These are phyloP conservation scores for Microtus ochrogaster DNA, from an alignment of 2,113 vertebrate species.

Conservation along the genomic window DNA sequence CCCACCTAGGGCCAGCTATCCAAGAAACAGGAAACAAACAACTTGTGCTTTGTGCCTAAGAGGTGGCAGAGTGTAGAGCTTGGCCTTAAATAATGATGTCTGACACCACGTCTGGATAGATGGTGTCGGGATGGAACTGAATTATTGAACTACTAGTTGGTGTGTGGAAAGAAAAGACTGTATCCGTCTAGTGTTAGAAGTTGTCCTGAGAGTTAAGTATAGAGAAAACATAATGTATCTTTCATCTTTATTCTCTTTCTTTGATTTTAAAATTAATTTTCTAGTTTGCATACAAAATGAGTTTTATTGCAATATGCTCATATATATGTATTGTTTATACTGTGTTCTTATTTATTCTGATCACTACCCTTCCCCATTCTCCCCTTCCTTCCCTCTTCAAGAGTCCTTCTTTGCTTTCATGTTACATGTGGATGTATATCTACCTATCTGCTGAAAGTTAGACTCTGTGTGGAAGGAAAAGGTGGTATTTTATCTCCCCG, in stretches of 20 bases:
- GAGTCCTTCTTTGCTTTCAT: neutral
- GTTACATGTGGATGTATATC: too few relatives aligned
- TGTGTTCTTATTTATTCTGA: neutral
- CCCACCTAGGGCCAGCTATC: neutral
- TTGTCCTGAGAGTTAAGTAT: neutral
- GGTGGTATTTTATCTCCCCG: neutral
- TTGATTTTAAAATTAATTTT: neutral
- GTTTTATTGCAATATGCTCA: neutral
- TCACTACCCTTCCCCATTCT: neutral
- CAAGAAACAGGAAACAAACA: neutral
- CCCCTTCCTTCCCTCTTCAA: too few relatives aligned
- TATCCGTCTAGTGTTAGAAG: neutral
- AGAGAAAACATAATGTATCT: neutral
- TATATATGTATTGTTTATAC: neutral
- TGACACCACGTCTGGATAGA: neutral
- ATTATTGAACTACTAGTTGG: neutral
- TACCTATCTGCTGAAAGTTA: neutral
- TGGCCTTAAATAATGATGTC: neutral
- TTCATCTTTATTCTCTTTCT: neutral
- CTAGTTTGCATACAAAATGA: neutral
- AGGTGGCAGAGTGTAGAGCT: neutral
- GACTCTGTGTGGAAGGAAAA: too few relatives aligned
- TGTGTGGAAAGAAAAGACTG: neutral
- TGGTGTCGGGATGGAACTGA: neutral
- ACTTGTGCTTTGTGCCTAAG: neutral